A percentile compares a stretch with the other conserved stretches of the same genome.
These are phyloP conservation scores for Leucoraja erinaceus DNA, from an alignment of 2,113 vertebrate species.

Conservation along the genomic window DNA sequence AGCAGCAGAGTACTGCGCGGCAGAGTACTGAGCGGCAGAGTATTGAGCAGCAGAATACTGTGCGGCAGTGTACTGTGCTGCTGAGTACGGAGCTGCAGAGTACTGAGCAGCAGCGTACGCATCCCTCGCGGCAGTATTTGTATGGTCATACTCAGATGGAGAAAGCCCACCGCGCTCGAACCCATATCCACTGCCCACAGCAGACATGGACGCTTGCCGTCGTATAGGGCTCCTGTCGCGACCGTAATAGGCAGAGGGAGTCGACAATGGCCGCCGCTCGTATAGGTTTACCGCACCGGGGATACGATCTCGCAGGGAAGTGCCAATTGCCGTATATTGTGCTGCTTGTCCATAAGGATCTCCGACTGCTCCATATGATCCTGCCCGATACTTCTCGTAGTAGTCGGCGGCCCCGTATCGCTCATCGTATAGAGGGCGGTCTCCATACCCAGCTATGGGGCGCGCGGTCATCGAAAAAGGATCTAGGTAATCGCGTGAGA, in stretches of 20 bases:
- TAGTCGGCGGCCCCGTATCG: constrained; percentile 66
- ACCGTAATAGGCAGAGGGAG: background rate
- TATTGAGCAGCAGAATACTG: background rate
- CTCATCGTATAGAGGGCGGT: constrained; percentile 77
- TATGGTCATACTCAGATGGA: constrained; percentile 3
- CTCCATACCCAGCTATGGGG: constrained; percentile 47
- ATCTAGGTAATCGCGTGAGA: constrained; percentile 56
- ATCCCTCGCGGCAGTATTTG: background rate
- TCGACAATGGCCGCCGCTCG: constrained; percentile 17
- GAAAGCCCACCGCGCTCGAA: constrained; percentile 19
- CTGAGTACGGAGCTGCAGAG: background rate
- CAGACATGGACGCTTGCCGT: constrained; percentile 13
- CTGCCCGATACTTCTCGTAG: constrained; percentile 92
- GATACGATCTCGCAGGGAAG: constrained; percentile 19
- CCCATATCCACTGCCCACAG: constrained; percentile 29
- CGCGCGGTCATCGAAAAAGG: constrained; percentile 59
- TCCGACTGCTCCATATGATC: constrained; percentile 60
- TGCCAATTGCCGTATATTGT: background rate
- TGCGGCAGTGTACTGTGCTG: background rate
- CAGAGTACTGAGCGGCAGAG: background rate
- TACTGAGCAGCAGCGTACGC: background rate
- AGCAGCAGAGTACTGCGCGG: background rate
- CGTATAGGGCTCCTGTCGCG: constrained; percentile 19
- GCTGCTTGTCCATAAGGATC: constrained; percentile 10
- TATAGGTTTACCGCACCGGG: background rate